Evolutionary conservation across 2,888 invertebrate species (phyloP).

Genomic region (Pterostichus madidus): DNA sequence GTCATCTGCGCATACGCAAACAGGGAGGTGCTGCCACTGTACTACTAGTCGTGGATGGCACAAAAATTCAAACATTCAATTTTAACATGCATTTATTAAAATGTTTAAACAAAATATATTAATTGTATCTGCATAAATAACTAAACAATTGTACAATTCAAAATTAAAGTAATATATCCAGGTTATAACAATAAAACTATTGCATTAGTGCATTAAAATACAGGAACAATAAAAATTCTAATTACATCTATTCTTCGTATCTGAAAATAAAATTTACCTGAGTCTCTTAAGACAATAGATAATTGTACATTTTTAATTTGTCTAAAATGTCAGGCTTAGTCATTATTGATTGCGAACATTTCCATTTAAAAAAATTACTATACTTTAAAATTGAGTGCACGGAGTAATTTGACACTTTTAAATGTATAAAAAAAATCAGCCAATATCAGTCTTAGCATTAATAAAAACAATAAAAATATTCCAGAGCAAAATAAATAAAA

Average conservation of each 20-base stretch:
- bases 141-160: constrained; percentile 3
- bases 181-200: constrained; percentile 28
- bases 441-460: constrained; percentile 47
- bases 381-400: constrained; percentile 20
- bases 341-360: not conserved
- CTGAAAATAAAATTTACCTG: constrained; percentile 20
- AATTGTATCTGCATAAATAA: constrained; percentile 39
- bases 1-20: constrained; percentile 54
- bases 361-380: not conserved
- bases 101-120: constrained; percentile 44
- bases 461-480: constrained; percentile 12
- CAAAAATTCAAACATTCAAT: constrained; percentile 38
- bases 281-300: constrained; percentile 14
- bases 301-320: constrained; percentile 9
- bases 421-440: constrained; percentile 1
- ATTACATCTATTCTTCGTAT: constrained; percentile 1
- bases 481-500: constrained; percentile 9
- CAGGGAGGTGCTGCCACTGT: not conserved
- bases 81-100: constrained; percentile 48
- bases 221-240: constrained; percentile 14
- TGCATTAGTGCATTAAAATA: constrained; percentile 23
- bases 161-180: not conserved
- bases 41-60: not conserved
- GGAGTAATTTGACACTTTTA: not conserved
- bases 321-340: constrained; percentile 23